Evolutionary conservation across 1,140 invertebrate genomes (phyloP).

Genomic region (Coelopa frigida): DNA sequence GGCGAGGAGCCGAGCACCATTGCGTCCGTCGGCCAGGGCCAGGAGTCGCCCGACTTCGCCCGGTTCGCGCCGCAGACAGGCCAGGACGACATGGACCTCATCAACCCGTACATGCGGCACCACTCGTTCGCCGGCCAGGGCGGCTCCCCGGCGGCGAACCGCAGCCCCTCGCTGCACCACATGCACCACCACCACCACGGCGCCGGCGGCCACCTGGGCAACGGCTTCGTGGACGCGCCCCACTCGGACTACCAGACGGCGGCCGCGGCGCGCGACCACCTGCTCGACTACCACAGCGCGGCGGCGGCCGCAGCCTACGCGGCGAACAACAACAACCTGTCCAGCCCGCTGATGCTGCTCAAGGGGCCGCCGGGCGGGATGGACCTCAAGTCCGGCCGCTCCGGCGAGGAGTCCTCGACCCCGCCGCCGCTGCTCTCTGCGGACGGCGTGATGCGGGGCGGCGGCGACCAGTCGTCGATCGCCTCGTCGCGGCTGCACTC

Average conservation of each 20-base stretch:
- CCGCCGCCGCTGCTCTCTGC: conserved; percentile 20
- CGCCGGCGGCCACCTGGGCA: conserved; percentile 4
- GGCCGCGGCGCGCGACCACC: conserved; percentile 8
- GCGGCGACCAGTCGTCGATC: conserved; percentile 7
- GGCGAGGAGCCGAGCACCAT: background rate
- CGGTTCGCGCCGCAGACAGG: no score
- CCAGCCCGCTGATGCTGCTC: conserved; percentile 31
- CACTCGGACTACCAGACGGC: conserved; percentile 29
- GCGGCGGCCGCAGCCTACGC: conserved; percentile 37
- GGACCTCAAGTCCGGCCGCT: conserved; percentile 20
- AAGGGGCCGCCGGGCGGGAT: conserved; percentile 21
- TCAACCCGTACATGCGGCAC: conserved; percentile 43
- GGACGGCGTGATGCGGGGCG: background rate
- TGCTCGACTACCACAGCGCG: conserved; percentile 36
- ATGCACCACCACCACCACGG: conserved; percentile 7
- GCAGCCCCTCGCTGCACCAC: conserved; percentile 14
- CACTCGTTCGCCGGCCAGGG: conserved; percentile 34
- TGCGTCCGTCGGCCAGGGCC: background rate
- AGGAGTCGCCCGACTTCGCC: no score
- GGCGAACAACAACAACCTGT: conserved; percentile 30
- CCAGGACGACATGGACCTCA: conserved; percentile 31
- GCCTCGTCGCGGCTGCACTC: conserved; percentile 32
- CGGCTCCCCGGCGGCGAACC: conserved; percentile 29
- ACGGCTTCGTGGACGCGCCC: conserved; percentile 12
- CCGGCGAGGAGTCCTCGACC: conserved; percentile 28